Base-by-base conservation (phyloP, 2,888 invertebrate genomes). In the Hydrotaea diabolus region DNA sequence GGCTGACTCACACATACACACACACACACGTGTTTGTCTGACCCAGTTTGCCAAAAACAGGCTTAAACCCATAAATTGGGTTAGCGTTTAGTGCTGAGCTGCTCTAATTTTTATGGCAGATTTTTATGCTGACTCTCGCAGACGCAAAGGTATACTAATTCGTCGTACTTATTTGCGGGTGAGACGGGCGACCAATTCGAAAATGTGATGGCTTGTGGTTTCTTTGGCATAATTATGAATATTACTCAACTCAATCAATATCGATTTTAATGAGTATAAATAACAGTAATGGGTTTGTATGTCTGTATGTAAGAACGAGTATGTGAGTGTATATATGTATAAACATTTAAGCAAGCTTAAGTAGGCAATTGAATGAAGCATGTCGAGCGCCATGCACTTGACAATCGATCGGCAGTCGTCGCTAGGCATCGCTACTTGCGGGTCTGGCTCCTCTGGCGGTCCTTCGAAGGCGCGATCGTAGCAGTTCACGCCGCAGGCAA, bases 381-480 rank as follows among this genome's bases (percentile, higher is more conserved):
- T 31, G 31, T 8, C 4, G 7, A 39, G 7, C 1, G 7, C 13
- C 39, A 62, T 31, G 31, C n/a, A 4, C 21, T 15, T 19, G 53
- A 43, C 59, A 59, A 26, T 2, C 26, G 26, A 59, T 23, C 3
- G 26, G 26, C 26, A 11, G 55, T 5, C 13, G 59, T 5, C 26
- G n/a, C 59, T 76, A 84, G 17, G 53, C 84, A 59, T 84, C 81
- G 31, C 78, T 81, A 69, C 76, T 84, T 49, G 72, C 57, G n/a
- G 81, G 81, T 31, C 76, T 75, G 15, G 36, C 9, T 23, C 19
- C n/a, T 19, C 86, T 72, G 9, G 26, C 49, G 26, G 87, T 87
- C 31, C 86, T 88, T 46, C 90, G 90, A 13, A 87, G 85, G 46
- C 91, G 90, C 4, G 90, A 89, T 5, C 90, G 87, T n/a, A 91